A percentile compares a stretch with the other conserved stretches of the same genome.
Conservation (phyloP, 2,113 vertebrate species). For the Apodemus sylvaticus region DNA sequence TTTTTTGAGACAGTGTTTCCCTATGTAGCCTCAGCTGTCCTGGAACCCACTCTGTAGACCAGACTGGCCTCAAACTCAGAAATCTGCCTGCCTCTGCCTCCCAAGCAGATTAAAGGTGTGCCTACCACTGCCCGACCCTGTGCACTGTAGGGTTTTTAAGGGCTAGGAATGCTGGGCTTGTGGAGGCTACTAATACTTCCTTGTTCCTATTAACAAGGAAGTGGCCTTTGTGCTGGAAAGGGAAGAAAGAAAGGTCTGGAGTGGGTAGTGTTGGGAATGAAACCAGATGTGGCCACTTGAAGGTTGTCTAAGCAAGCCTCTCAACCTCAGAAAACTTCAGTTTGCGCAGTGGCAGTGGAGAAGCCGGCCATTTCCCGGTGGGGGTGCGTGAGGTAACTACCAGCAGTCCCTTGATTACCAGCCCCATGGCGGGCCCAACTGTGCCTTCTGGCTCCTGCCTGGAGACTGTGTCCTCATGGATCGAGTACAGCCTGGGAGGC, state of each 20-base stretch:
- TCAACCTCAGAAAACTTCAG: neutral
- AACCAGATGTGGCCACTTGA: neutral
- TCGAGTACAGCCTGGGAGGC: neutral
- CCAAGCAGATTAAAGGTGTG: neutral
- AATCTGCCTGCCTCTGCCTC: neutral
- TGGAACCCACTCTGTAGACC: neutral
- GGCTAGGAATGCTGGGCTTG: neutral
- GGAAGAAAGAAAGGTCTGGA: neutral
- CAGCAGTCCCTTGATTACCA: neutral
- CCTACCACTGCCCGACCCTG: neutral
- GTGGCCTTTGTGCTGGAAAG: neutral
- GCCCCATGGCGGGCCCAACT: neutral
- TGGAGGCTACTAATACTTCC: neutral
- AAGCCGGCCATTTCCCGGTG: accelerated
- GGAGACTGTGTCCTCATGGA: neutral
- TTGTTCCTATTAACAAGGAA: neutral
- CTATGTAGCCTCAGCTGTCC: neutral
- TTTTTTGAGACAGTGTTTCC: neutral
- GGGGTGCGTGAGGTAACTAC: neutral
- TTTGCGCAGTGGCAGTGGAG: too few relatives aligned
- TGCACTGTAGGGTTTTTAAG: neutral
- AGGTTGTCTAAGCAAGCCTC: neutral
- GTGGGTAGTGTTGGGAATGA: neutral
- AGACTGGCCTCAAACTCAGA: neutral
- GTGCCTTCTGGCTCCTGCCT: neutral